Base-by-base conservation (phyloP, 2,113 vertebrate species). In the Gallinago paraguaiae region DNA sequence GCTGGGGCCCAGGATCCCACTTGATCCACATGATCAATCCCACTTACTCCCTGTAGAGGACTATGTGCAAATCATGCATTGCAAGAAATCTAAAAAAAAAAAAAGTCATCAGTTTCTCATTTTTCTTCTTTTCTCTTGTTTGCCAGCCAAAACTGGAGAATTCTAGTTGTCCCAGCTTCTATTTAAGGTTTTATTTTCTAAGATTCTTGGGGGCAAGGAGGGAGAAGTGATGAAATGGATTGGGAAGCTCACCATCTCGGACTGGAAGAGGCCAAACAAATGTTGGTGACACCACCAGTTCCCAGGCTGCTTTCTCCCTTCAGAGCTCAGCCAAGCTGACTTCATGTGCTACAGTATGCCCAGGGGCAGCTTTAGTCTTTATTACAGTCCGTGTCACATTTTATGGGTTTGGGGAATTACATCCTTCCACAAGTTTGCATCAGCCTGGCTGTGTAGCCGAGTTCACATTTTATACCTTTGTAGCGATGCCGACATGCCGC, bases 261-360 rank as follows among this genome's bases (percentile, higher is more conserved):
- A 20, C 17, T 57, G 41, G 68, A 87, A 83, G 77, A 92, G 61
- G 39, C 60, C 81, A 71, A 92, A 76, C 82, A 84, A 68, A 77
- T 28, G 48, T 45, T 35, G 11, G 59, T 53, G 76, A 88, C 86
- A 41, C 43, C 68, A 23, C 28, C 18, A 27, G 79, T 75, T 92
- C 88, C 35, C 83, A 94, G 51, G 53, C 83, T 79, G 61, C 84
- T 95, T 84, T 78, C 83, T 75, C 17, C 46, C 57, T 35, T 24
- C 0, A 0, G 86, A 91, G 57, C 50, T 61, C 74, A 69, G 81
- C 77, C 86, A 89, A 69, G 84, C 77, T 89, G 81, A 71, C 72
- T 91, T 67, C 61, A 56, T 28, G 69, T 27, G 13, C 25, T 27
- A 2, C 54, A 68, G 51, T 18, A 17, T 0, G 3, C 74, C 53